Evolutionary conservation across 2,888 invertebrate species (phyloP).

Genomic region (Pycnomerus fuliginosus): DNA sequence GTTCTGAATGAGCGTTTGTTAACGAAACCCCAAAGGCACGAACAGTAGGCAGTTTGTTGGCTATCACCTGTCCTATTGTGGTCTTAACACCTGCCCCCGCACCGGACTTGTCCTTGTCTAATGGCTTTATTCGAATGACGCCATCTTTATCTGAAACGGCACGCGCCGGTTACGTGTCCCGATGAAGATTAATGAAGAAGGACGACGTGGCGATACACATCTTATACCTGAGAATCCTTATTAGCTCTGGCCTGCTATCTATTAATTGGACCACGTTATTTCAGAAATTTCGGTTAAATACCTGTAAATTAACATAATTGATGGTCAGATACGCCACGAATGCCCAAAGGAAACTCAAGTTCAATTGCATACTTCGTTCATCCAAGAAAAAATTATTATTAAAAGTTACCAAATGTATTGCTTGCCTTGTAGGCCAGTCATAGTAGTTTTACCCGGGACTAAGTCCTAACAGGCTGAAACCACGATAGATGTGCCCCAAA

Average conservation of each 20-base stretch:
- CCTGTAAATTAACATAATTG: too few relatives aligned
- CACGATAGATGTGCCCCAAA: too few relatives aligned
- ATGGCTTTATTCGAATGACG: slow-evolving; percentile 5
- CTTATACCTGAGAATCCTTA: slow-evolving; percentile 21
- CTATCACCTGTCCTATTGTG: slow-evolving; percentile 33
- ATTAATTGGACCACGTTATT: too few relatives aligned
- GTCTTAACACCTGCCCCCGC: slow-evolving; percentile 30
- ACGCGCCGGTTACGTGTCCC: slow-evolving; percentile 24
- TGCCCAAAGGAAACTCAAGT: too few relatives aligned
- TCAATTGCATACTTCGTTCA: too few relatives aligned
- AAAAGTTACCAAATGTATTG: too few relatives aligned
- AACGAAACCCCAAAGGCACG: slow-evolving; percentile 12
- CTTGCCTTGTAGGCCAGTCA: too few relatives aligned
- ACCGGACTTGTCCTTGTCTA: slow-evolving; percentile 15
- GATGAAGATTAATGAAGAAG: slow-evolving; percentile 26
- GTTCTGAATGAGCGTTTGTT: slow-evolving; percentile 11
- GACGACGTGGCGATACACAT: slow-evolving; percentile 13
- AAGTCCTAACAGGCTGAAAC: too few relatives aligned
- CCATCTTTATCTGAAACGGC: slow-evolving; percentile 20
- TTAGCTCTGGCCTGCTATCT: slow-evolving; percentile 20
- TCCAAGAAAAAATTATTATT: too few relatives aligned
- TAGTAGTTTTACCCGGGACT: too few relatives aligned
- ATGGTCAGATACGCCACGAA: too few relatives aligned
- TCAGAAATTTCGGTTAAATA: too few relatives aligned
- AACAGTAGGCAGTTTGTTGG: slow-evolving; percentile 26